Evolutionary conservation across 2,113 vertebrate species (phyloP), one percentile per base, ranked within the genome.

Genomic region (Cnemophilus loriae): DNA sequence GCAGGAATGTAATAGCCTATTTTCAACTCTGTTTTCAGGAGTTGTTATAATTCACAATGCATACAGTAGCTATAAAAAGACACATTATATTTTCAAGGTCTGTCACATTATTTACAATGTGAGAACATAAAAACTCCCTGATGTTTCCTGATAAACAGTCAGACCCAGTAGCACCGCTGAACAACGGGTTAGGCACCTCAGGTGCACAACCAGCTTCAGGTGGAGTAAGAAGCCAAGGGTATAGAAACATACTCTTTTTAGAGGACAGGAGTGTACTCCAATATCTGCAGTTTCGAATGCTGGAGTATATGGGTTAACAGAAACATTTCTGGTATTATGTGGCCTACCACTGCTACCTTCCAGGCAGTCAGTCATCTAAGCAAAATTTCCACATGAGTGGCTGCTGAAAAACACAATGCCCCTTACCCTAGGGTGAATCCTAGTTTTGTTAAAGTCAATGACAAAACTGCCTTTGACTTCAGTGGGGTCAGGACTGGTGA

Each of bases 51-150:
- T 97, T 96, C 84, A 92, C 94, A 90, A 77, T 93, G 91, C 78
- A 84, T 92, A 95, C 88, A 81, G 94, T 94, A 93, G 93, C 95
- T 97, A 95, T 97, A 97, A 97, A 97, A 97, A 96, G 89, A 90
- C 84, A 88, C 85, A 96, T 96, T 97, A 92, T 96, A 93, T 96
- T 97, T 97, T 97, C 96, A 97, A 97, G 96, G 97, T 97, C 97
- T 97, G 97, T 93, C 96, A 96, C 96, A 79, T 95, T 96, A 96
- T 96, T 97, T 97, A 96, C 92, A 87, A 84, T 94, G 71, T 91
- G 95, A 68, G 68, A 95, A 89, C 75, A 86, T 70, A 95, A 95
- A 96, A 89, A 28, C 78, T 83, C 76, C 91, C 76, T 93, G 93
- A 95, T 94, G 88, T 81, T 94, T 92, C 83, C 69, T 81, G 85